A percentile compares a stretch with the other conserved stretches of the same genome.
phyloP scores from a whole-genome alignment of 2,113 vertebrate genomes.

The Menura novaehollandiae region DNA sequence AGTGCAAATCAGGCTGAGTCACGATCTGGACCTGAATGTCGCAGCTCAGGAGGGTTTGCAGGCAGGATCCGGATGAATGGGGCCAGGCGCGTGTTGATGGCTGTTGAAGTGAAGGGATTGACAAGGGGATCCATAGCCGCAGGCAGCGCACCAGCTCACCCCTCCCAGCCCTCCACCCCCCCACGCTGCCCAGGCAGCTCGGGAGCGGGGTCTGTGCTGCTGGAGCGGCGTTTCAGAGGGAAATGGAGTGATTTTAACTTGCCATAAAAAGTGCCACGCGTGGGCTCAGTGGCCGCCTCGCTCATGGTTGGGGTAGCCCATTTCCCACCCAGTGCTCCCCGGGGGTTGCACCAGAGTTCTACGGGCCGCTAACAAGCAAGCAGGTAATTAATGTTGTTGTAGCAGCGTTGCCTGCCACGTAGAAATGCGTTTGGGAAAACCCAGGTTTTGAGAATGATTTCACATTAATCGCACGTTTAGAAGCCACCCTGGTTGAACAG shows the following conservation, averaged over 20 bases:
- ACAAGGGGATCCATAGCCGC: not conserved
- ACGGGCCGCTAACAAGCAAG: too few relatives aligned
- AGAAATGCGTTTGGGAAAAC: not conserved
- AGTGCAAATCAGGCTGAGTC: not conserved
- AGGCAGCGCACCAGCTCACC: not conserved
- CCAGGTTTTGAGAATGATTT: not conserved
- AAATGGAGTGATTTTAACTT: not conserved
- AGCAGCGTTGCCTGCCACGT: not conserved
- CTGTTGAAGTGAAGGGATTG: not conserved
- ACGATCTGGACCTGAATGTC: fast-evolving
- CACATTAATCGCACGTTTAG: fast-evolving
- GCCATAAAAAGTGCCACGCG: fast-evolving
- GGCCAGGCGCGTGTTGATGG: not conserved
- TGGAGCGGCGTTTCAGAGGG: not conserved
- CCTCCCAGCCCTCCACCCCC: not conserved
- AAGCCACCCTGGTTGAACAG: fast-evolving
- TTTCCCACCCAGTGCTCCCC: not conserved
- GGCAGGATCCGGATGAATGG: not conserved
- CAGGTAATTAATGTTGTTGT: not conserved
- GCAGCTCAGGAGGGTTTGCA: not conserved
- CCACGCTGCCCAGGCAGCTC: not conserved
- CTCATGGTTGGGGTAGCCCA: not conserved
- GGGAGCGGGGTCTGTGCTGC: not conserved
- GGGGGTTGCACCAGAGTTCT: not conserved
- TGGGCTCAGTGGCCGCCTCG: not conserved